Base-by-base conservation (phyloP, 2,888 invertebrate species). In the Alitta virens region DNA sequence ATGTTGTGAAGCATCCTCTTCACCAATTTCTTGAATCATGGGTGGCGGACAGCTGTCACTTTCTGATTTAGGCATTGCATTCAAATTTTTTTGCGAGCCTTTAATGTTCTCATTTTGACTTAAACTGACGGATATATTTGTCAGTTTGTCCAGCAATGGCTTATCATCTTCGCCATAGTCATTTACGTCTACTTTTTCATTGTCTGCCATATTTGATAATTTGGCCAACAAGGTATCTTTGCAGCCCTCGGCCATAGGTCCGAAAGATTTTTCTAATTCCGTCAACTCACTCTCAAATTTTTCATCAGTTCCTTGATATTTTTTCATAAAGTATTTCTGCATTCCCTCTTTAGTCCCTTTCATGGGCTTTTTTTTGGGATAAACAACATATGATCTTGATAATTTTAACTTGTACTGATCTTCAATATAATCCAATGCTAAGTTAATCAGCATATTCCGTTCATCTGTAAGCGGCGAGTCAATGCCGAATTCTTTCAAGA, bases 341-440 rank as follows among this genome's bases (percentile, higher is more conserved):
- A 78, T 59, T 53, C 64, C 60, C 54, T 72, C 68, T 16, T 73
- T 54, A 43, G 70, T 66, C 3, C 78, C 79, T 66, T 75, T 76
- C 57, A 68, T 68, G 23, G 60, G 42, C 21, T 61, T 65, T 25
- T 69, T 64, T 5, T 63, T 60, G 5, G 69, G 71, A 16, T 77
- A 62, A 16, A 78, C 62, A 14, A 64, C 71, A 63, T 74, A 78
- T 25, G 67, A 68, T 52, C 73, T 65, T 7, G 71, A 71, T 2
- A 78, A 50, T 60, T 68, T 69, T 1, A 75, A 62, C 9, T 72
- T 73, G 51, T 75, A 71, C 58, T 74, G 71, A 60, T 72, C 70
- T 60, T 78, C 72, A 26, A 78, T 62, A 57, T 72, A 79, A 62
- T 76, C 73, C 52, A 79, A 72, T 1, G 75, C 75, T 18, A 80